These are phyloP conservation scores for Melierax canorus DNA, from an alignment of 2,113 vertebrate species.

Conservation along the genomic window DNA sequence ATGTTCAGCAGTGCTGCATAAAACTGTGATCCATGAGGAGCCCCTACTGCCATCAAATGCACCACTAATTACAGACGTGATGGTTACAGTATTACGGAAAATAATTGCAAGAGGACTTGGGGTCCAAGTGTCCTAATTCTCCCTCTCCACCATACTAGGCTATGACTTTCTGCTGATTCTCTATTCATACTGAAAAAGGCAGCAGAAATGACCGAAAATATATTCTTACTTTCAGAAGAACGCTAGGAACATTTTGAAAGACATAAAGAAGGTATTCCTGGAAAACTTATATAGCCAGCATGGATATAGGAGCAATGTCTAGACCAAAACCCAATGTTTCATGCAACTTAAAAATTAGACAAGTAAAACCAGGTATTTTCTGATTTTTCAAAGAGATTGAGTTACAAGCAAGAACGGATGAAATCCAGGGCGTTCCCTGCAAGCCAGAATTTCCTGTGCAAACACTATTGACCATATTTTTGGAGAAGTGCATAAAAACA, in stretches of 20 bases:
- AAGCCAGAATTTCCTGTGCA: conserved; percentile 44
- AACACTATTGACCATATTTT: conserved; percentile 27
- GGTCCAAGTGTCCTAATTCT: neutral
- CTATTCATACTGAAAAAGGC: neutral
- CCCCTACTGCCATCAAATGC: neutral
- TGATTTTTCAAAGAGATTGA: conserved; percentile 16
- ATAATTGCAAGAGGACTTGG: neutral
- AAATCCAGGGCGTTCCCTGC: conserved; percentile 24
- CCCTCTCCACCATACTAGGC: neutral
- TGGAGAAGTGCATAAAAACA: neutral
- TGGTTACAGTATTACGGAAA: neutral
- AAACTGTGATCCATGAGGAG: neutral
- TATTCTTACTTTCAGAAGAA: neutral
- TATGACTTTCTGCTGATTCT: neutral
- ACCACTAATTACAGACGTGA: neutral
- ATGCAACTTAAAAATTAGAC: neutral
- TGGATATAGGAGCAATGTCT: neutral
- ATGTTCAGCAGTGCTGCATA: neutral
- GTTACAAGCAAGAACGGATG: neutral
- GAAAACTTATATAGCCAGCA: neutral
- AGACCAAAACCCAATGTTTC: neutral
- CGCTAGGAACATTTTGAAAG: neutral
- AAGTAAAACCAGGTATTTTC: neutral
- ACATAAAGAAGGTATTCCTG: neutral
- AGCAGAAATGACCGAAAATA: neutral